Evolutionary conservation across 2,797 vertebrate species (phyloP), one percentile per base, ranked within the genome.

Genomic region (Sylvilagus floridanus): DNA sequence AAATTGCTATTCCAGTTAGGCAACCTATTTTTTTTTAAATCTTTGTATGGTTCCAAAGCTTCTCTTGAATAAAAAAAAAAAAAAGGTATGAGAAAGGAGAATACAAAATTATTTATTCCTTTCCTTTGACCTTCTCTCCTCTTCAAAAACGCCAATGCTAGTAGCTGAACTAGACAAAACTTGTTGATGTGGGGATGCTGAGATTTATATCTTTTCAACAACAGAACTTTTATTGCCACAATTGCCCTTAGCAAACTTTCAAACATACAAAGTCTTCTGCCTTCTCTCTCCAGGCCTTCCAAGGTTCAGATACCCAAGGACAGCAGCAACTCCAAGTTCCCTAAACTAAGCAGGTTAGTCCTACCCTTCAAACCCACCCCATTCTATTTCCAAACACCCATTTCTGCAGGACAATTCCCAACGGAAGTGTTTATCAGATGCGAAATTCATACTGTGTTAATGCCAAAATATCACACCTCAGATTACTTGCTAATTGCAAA

Each of bases 401-500:
- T 75, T 83, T 24, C 50, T 78, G 84, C 10, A 88, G 13, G 24
- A 77, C 3, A 83, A 35, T n/a, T 90, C 86, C 54, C 22, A 92
- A 75, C 21, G 57, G 57, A 57, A 42, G 12, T 79, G 11, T 42
- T 60, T 90, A 93, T 66, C 78, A 86, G 10, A 93, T 52, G 84
- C 35, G 72, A 90, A 93, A 93, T 81, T 71, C 78, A 90, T 42
- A 90, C n/a, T 57, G 95, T 93, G 60, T 89, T 75, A 84, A 93
- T 37, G 50, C 11, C 73, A 73, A 95, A 96, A 79, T 62, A 62
- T 72, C 47, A 93, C 4, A 30, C 35, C 60, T 82, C 28, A 93
- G 24, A 90, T 17, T 76, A 91, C 69, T 78, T 95, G 37, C 37
- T 94, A 95, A 95, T 8, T 95, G 19, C 71, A 94, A 94, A 95